phyloP scores from a whole-genome alignment of 2,888 invertebrate species.

The Erebia aethiops region DNA sequence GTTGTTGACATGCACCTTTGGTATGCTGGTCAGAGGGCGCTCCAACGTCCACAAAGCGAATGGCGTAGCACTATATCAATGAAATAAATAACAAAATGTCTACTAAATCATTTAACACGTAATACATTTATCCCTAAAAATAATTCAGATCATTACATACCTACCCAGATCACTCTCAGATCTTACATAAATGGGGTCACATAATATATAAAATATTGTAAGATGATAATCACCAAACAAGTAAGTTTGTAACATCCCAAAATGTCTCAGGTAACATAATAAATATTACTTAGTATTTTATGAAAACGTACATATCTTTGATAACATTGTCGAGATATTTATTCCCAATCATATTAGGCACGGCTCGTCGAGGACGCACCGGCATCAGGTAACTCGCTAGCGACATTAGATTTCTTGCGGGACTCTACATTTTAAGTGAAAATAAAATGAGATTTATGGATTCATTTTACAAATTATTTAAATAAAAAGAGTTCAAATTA shows the following conservation, averaged over 20 bases:
- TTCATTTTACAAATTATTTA: not conserved
- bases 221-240: not conserved
- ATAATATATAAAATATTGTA: not conserved
- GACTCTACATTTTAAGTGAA: conserved; percentile 50
- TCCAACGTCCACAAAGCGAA: conserved; percentile 84
- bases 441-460: not conserved
- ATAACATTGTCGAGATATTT: conserved; percentile 56
- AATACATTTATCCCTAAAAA: too few species aligned
- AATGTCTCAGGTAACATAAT: too few species aligned
- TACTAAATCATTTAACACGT: too few species aligned
- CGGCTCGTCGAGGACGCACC: conserved; percentile 61
- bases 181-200: too few species aligned
- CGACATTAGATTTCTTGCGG: conserved; percentile 68
- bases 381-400: conserved; percentile 69
- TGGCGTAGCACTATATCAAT: conserved; percentile 51
- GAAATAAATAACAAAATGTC: not conserved
- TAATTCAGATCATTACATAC: too few species aligned
- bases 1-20: conserved; percentile 79
- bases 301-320: conserved; percentile 56
- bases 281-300: not conserved
- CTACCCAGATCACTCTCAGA: too few species aligned
- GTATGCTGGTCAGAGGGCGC: conserved; percentile 73
- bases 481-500: not conserved
- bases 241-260: not conserved
- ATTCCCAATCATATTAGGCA: conserved; percentile 63